phyloP scores from a whole-genome alignment of 2,113 vertebrate species.

The Urocitellus parryii region DNA sequence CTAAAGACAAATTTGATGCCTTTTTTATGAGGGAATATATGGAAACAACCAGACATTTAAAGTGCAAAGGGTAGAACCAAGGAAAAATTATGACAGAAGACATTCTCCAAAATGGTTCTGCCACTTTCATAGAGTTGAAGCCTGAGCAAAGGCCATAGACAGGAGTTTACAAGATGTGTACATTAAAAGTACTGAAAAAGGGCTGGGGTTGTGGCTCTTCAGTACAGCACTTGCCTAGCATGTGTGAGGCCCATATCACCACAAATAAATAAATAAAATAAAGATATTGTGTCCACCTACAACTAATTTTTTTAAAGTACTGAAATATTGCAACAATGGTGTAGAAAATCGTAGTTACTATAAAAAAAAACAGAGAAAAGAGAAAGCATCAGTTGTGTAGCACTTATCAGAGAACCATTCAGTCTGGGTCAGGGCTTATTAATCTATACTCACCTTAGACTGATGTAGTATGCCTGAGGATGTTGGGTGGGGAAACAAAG shows the following conservation, averaged over 20 bases:
- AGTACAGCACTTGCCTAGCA: too few species aligned
- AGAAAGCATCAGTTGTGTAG: slow-evolving; percentile 3
- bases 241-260: too few species aligned
- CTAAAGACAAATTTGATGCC: neutral
- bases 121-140: slow-evolving; percentile 51
- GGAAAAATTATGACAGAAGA: slow-evolving; percentile 44
- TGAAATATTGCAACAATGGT: slow-evolving; percentile 23
- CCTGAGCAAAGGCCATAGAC: neutral
- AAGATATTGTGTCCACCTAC: too few species aligned
- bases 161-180: slow-evolving; percentile 25
- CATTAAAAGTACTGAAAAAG: neutral
- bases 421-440: slow-evolving; percentile 9
- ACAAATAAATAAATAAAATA: too few species aligned
- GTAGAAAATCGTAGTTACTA: slow-evolving; percentile 57
- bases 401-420: slow-evolving; percentile 22
- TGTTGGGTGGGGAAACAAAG: slow-evolving; percentile 15
- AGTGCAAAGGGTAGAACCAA: neutral
- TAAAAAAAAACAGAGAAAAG: slow-evolving; percentile 38
- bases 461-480: neutral
- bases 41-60: slow-evolving; percentile 10
- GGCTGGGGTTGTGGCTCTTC: too few species aligned
- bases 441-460: slow-evolving; percentile 33
- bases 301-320: neutral
- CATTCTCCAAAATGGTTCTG: slow-evolving; percentile 47
- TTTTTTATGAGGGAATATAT: slow-evolving; percentile 26